Evolutionary conservation across 2,888 invertebrate genomes (phyloP).

Genomic region (Coremacera marginata): DNA sequence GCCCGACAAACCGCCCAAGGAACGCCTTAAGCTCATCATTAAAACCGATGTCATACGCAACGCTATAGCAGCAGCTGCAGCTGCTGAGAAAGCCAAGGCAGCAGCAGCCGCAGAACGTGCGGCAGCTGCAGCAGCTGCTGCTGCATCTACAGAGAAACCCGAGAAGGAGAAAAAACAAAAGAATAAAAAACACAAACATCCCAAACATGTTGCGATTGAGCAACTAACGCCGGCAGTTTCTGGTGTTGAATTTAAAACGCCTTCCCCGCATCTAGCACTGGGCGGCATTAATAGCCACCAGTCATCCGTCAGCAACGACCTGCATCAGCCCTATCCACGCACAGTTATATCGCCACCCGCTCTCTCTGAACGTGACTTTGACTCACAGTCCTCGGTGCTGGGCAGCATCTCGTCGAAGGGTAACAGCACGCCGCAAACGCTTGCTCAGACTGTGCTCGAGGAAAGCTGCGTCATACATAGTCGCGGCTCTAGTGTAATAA

Average conservation of each 20-base stretch:
- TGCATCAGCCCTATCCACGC: conserved; percentile 39
- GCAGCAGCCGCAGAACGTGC: conserved; percentile 50
- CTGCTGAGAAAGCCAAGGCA: conserved; percentile 60
- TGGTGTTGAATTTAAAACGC: conserved; percentile 64
- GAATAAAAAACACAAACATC: conserved; percentile 66
- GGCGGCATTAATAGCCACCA: conserved; percentile 46
- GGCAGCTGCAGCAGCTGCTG: conserved; percentile 41
- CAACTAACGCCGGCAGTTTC: conserved; percentile 46
- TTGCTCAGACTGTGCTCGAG: conserved; percentile 63
- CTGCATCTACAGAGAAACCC: conserved; percentile 46
- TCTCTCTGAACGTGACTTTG: conserved; percentile 69
- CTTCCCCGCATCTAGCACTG: conserved; percentile 70
- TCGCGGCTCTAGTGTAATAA: conserved; percentile 68
- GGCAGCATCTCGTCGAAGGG: conserved; percentile 69
- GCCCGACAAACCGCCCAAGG: conserved; percentile 70
- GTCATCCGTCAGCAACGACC: conserved; percentile 40
- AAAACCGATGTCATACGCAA: conserved; percentile 68
- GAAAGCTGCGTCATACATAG: conserved; percentile 68
- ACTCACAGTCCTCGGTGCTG: conserved; percentile 68
- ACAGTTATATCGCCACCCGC: conserved; percentile 69
- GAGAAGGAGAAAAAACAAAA: conserved; percentile 59
- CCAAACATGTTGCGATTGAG: conserved; percentile 56
- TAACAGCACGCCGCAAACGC: conserved; percentile 64
- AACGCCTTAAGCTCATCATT: conserved; percentile 70
- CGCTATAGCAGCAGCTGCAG: conserved; percentile 66